A percentile compares a stretch with the other conserved stretches of the same genome.
Conservation (phyloP, 2,888 invertebrate species). For the Sinhomidia bicolor region DNA sequence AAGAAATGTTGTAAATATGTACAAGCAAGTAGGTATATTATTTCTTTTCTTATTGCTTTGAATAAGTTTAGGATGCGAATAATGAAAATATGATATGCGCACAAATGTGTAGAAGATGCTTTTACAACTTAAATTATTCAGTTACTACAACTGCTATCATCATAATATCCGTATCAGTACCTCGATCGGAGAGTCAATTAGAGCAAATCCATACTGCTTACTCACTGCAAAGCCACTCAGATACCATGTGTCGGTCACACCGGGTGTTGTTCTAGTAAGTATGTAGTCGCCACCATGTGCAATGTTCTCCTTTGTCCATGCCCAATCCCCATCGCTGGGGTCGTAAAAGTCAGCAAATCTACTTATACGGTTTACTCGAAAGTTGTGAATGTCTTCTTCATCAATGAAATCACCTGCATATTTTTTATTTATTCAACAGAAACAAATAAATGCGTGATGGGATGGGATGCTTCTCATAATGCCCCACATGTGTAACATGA, state of each 20-base stretch:
- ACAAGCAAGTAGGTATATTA: no score
- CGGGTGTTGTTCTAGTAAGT: constrained; percentile 81
- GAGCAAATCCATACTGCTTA: constrained; percentile 83
- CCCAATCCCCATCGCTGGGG: constrained; percentile 82
- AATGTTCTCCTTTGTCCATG: constrained; percentile 81
- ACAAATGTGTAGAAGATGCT: not conserved
- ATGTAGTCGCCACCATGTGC: constrained; percentile 82
- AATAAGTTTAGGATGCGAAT: no score
- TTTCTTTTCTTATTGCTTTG: no score
- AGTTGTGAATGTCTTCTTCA: constrained; percentile 80
- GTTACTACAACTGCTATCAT: not conserved
- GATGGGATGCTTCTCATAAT: not conserved
- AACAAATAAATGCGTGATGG: not conserved
- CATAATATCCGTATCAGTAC: constrained; percentile 80
- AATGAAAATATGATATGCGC: not conserved
- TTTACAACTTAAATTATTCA: not conserved
- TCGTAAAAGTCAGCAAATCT: constrained; percentile 81
- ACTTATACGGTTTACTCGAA: constrained; percentile 78
- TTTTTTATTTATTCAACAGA: not conserved
- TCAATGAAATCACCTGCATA: constrained; percentile 80
- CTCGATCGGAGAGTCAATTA: constrained; percentile 82
- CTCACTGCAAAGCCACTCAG: constrained; percentile 84
- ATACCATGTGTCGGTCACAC: constrained; percentile 83
- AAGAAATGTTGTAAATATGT: not conserved
- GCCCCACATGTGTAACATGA: not conserved